These are phyloP conservation scores for Odocoileus virginianus DNA, from an alignment of 2,113 vertebrate genomes.

Conservation along the genomic window DNA sequence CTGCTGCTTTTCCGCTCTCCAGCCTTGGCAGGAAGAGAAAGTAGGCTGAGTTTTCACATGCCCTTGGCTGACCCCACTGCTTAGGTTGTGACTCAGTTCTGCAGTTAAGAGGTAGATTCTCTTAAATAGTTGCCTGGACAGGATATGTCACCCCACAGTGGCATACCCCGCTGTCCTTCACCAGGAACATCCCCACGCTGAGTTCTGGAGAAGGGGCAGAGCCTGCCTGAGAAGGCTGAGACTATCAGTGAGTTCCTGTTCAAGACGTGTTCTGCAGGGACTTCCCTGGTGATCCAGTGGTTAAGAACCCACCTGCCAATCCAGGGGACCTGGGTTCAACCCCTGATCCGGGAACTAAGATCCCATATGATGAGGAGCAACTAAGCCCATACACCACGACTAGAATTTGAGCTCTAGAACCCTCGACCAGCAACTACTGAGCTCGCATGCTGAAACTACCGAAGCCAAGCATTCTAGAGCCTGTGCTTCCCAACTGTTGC, in stretches of 20 bases:
- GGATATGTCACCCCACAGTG: background rate
- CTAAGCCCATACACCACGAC: fast-evolving
- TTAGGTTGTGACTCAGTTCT: background rate
- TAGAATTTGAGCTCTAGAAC: background rate
- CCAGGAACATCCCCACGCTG: fast-evolving
- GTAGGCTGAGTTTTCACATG: too few species aligned
- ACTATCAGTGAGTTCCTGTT: background rate
- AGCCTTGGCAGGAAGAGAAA: background rate
- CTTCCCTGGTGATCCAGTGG: background rate
- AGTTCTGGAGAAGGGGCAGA: background rate
- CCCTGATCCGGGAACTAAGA: background rate
- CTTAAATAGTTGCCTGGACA: background rate
- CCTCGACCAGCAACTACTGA: background rate
- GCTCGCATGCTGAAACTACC: background rate
- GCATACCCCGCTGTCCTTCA: background rate
- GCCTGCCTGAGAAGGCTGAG: background rate
- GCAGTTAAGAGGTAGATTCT: background rate
- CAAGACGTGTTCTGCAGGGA: background rate
- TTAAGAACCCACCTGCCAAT: background rate
- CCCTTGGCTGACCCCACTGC: background rate
- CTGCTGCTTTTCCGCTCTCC: background rate
- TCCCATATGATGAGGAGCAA: background rate
- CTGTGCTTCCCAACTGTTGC: background rate
- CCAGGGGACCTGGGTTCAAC: background rate
- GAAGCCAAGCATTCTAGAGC: background rate